A percentile compares a stretch with the other conserved stretches of the same genome.
phyloP scores from a whole-genome alignment of 2,888 invertebrate genomes.

The Eupithecia pulchellata region DNA sequence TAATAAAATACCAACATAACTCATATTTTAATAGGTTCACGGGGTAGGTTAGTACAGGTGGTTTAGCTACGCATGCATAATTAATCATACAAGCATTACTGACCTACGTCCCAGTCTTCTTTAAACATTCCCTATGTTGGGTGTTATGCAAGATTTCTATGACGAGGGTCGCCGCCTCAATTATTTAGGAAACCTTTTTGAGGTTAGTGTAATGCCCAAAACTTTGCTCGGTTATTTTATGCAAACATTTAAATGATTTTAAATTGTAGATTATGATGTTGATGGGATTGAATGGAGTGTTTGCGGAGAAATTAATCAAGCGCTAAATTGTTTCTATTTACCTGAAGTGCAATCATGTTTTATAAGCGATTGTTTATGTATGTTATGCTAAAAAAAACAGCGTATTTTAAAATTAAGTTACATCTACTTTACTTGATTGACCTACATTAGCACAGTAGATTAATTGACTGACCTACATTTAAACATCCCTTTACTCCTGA shows the following conservation, averaged over 20 bases:
- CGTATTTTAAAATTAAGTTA: too few species aligned
- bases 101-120: constrained; percentile 43
- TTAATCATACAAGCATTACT: constrained; percentile 37
- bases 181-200: constrained; percentile 42
- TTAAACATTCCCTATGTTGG: constrained; percentile 50
- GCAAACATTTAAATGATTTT: background rate
- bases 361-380: too few species aligned
- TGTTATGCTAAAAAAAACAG: too few species aligned
- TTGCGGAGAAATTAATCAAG: background rate
- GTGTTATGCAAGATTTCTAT: constrained; percentile 54
- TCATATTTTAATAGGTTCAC: background rate
- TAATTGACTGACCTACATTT: background rate
- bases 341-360: background rate
- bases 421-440: background rate
- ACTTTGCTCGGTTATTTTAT: background rate
- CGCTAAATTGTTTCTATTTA: background rate
- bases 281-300: background rate
- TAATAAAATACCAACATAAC: background rate
- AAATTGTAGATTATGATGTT: background rate
- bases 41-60: constrained; percentile 25
- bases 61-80: constrained; percentile 37
- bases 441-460: too few species aligned
- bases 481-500: background rate
- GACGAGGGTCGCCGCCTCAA: constrained; percentile 56
- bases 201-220: constrained; percentile 1